phyloP scores from a whole-genome alignment of 2,797 vertebrate species.

The Poeciliopsis gracilis region DNA sequence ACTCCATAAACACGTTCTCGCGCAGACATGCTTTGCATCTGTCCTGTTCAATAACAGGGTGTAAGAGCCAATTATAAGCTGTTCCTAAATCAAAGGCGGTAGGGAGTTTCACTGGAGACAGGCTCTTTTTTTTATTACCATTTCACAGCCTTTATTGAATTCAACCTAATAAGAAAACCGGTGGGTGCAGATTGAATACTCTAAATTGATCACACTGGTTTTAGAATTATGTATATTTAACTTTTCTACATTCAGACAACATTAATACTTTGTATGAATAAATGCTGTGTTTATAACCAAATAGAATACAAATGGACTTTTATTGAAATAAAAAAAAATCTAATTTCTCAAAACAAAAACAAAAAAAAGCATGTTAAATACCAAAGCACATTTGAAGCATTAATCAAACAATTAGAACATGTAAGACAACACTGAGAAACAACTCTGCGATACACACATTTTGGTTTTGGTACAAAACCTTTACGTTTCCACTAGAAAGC shows the following conservation, averaged over 20 bases:
- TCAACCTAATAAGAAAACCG: constrained; percentile 10
- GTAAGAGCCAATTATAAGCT: constrained; percentile 25
- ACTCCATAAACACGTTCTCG: neutral
- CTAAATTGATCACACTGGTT: neutral
- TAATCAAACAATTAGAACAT: neutral
- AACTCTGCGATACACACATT: neutral
- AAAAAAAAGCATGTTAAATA: neutral
- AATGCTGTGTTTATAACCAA: neutral
- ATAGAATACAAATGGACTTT: constrained; percentile 4
- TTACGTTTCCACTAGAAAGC: neutral
- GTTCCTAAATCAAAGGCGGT: constrained; percentile 20
- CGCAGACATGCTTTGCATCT: neutral
- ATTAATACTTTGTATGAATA: constrained; percentile 1
- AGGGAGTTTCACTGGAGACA: constrained; percentile 1
- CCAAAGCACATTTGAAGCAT: neutral
- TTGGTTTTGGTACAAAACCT: neutral
- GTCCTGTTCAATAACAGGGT: constrained; percentile 21
- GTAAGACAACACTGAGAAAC: neutral
- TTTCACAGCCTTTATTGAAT: constrained; percentile 1
- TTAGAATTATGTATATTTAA: neutral
- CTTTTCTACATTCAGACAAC: neutral
- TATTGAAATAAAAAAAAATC: neutral
- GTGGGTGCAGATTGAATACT: neutral
- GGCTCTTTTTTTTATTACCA: neutral
- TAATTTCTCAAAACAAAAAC: neutral